Conservation (phyloP, 2,888 invertebrate species). For the Sesia bembeciformis region DNA sequence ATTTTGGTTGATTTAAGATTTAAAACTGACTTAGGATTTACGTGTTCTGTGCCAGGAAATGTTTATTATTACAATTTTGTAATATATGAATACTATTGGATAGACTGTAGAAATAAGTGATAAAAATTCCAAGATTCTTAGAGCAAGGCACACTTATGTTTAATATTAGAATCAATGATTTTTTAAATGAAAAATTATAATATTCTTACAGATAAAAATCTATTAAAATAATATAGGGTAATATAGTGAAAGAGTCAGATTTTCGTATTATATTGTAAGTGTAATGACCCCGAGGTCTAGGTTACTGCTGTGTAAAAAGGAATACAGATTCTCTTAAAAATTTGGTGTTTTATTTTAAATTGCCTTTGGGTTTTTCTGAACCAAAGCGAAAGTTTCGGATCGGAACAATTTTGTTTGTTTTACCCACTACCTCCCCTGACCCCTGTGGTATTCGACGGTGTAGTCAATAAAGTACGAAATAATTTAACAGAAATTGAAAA, state of each 20-base stretch:
- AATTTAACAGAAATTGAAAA: no score
- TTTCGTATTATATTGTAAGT: constrained; percentile 65
- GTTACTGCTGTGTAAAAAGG: constrained; percentile 64
- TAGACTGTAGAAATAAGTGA: constrained; percentile 30
- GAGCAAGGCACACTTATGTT: constrained; percentile 36
- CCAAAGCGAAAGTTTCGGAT: no score
- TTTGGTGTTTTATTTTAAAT: constrained; percentile 23
- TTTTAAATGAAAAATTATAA: constrained; percentile 17
- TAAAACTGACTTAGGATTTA: constrained; percentile 8
- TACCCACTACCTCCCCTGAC: no score
- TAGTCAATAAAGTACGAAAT: no score
- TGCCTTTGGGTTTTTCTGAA: background rate
- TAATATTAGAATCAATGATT: constrained; percentile 16
- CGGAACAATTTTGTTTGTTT: no score
- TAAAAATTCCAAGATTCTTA: constrained; percentile 44
- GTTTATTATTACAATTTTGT: constrained; percentile 31
- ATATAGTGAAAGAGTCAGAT: constrained; percentile 55
- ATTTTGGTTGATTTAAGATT: constrained; percentile 11
- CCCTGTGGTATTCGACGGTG: no score
- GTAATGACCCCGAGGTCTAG: constrained; percentile 53
- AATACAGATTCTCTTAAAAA: constrained; percentile 58
- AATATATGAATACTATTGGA: constrained; percentile 31
- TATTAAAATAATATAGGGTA: constrained; percentile 45
- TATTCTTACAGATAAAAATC: constrained; percentile 55
- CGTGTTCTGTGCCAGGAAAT: constrained; percentile 24